Evolutionary conservation across 2,888 invertebrate species (phyloP).

Genomic region (Spilosoma lubricipeda): DNA sequence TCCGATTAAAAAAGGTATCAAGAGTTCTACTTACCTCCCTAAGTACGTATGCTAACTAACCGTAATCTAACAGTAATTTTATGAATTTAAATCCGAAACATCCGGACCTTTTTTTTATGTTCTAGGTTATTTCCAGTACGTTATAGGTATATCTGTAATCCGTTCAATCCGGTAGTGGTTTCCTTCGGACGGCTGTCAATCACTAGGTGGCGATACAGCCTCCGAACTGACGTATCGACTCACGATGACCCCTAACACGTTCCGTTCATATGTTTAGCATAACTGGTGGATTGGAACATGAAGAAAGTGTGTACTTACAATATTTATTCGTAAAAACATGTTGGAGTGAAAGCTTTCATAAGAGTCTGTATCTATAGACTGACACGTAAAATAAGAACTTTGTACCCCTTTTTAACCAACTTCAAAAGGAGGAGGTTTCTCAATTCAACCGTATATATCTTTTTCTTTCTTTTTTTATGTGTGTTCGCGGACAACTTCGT

Average conservation of each 20-base stretch:
- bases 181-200: constrained; percentile 48
- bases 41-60: neutral
- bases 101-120: too few relatives aligned
- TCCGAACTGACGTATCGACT: constrained; percentile 40
- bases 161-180: constrained; percentile 6
- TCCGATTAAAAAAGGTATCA: neutral
- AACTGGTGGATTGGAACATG: constrained; percentile 8
- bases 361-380: too few relatives aligned
- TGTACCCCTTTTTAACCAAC: too few relatives aligned
- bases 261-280: constrained; percentile 4
- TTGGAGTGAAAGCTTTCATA: neutral
- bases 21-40: neutral
- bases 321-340: neutral
- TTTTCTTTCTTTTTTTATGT: too few relatives aligned
- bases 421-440: too few relatives aligned
- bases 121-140: constrained; percentile 4
- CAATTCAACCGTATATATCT: too few relatives aligned
- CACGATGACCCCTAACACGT: constrained; percentile 53
- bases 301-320: neutral
- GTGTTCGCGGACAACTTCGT: too few relatives aligned
- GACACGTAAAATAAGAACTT: too few relatives aligned
- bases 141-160: neutral
- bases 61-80: neutral
- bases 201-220: constrained; percentile 71
- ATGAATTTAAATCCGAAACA: neutral